Conservation (phyloP, 2,113 vertebrate species). For the Alosa alosa region DNA sequence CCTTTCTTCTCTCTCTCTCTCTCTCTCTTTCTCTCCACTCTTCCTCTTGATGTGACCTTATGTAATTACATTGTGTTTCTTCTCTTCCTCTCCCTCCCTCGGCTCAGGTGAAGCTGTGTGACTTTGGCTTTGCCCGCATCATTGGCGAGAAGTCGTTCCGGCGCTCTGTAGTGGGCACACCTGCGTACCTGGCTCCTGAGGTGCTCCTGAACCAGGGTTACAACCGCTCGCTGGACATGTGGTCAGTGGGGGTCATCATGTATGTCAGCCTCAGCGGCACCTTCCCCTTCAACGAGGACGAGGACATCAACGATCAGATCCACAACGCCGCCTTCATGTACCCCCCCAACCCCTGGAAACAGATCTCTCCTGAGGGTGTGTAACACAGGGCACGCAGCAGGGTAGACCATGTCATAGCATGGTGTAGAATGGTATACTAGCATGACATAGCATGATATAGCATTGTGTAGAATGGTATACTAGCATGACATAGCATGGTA, state of each 20-base stretch:
- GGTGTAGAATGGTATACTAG: background rate
- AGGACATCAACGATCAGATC: constrained; percentile 92
- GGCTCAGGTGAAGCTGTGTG: constrained; percentile 85
- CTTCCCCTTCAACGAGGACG: constrained; percentile 90
- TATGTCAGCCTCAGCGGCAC: constrained; percentile 92
- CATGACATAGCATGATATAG: too few relatives aligned
- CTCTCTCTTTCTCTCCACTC: background rate
- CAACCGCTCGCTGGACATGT: constrained; percentile 92
- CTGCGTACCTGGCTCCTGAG: constrained; percentile 85
- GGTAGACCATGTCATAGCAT: background rate
- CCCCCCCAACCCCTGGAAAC: constrained; percentile 86
- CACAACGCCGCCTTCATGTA: constrained; percentile 95
- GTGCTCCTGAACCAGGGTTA: constrained; percentile 90
- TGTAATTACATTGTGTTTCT: background rate
- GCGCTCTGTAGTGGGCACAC: constrained; percentile 89
- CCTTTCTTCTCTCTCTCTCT: background rate
- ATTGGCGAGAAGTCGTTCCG: constrained; percentile 92
- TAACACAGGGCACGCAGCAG: background rate
- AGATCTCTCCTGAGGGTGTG: constrained; percentile 81
- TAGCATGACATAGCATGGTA: too few relatives aligned
- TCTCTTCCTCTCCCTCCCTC: background rate
- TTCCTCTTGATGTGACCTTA: background rate
- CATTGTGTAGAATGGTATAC: background rate
- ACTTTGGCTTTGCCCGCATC: constrained; percentile 91
- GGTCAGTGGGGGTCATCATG: constrained; percentile 92